These are phyloP conservation scores for Scleropages formosus DNA, from an alignment of 2,797 vertebrate species.

Conservation along the genomic window DNA sequence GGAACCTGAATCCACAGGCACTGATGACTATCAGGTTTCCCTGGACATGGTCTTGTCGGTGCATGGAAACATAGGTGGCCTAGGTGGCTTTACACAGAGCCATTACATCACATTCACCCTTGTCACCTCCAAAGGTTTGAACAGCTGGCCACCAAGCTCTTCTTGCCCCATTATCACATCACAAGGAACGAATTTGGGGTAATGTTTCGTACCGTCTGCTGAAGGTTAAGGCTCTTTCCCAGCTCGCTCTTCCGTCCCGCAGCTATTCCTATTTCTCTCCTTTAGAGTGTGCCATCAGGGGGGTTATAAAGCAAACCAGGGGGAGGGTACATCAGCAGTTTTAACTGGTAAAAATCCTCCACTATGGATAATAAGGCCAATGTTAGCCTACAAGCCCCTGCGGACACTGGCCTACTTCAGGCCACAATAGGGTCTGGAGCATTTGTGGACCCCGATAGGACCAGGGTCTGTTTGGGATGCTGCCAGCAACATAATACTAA, in stretches of 20 bases:
- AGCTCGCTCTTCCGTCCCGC: background rate
- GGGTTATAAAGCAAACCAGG: background rate
- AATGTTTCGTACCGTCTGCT: too few species aligned
- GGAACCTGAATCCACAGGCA: constrained; percentile 21
- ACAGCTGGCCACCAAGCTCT: background rate
- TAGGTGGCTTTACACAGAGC: background rate
- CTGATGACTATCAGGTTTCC: constrained; percentile 6
- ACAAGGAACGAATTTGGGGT: background rate
- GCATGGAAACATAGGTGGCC: background rate
- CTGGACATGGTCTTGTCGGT: background rate
- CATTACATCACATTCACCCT: background rate
- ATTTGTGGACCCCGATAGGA: too few species aligned
- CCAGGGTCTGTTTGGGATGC: too few species aligned
- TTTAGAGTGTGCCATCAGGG: background rate
- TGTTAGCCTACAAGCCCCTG: background rate
- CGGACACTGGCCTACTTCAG: background rate
- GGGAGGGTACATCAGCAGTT: background rate
- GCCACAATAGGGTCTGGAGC: too few species aligned
- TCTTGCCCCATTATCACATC: background rate
- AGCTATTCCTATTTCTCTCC: background rate
- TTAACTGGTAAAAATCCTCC: background rate
- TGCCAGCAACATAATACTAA: too few species aligned
- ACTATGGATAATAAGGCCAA: background rate
- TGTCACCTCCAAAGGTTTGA: background rate
- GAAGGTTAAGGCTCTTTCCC: background rate